Percentiles rank a stretch among this genome's conserved stretches.
phyloP scores from a whole-genome alignment of 2,797 vertebrate genomes.

The Vespertilio murinus region DNA sequence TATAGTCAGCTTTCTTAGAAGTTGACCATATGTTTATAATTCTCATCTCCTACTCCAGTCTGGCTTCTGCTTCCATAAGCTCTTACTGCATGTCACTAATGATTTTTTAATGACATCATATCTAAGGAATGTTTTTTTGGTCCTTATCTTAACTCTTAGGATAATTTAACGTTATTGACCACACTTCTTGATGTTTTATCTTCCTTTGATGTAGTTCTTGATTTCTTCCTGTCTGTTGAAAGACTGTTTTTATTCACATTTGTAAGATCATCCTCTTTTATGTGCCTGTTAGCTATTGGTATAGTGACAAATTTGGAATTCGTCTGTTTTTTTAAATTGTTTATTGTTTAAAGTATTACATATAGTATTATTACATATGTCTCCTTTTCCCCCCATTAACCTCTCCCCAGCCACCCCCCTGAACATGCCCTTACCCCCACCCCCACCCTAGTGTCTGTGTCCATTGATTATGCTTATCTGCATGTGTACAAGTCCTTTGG shows the following conservation, averaged over 20 bases:
- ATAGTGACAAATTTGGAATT: not conserved
- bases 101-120: not conserved
- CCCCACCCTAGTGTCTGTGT: too few relatives aligned
- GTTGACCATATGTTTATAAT: not conserved
- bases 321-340: not conserved
- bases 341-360: too few relatives aligned
- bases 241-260: not conserved
- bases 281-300: not conserved
- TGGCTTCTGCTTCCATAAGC: not conserved
- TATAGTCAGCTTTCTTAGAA: not conserved
- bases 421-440: too few relatives aligned
- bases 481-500: too few relatives aligned
- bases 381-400: too few relatives aligned
- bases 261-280: not conserved
- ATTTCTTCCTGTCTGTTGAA: not conserved
- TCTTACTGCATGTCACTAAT: not conserved
- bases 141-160: not conserved
- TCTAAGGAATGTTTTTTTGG: not conserved
- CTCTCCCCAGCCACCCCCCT: too few relatives aligned
- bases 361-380: too few relatives aligned
- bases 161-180: not conserved
- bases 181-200: not conserved
- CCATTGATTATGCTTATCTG: too few relatives aligned
- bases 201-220: not conserved
- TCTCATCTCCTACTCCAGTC: not conserved